Evolutionary conservation across 2,797 vertebrate species (phyloP), one percentile per base, ranked within the genome.

Genomic region (Pteropus rufus): DNA sequence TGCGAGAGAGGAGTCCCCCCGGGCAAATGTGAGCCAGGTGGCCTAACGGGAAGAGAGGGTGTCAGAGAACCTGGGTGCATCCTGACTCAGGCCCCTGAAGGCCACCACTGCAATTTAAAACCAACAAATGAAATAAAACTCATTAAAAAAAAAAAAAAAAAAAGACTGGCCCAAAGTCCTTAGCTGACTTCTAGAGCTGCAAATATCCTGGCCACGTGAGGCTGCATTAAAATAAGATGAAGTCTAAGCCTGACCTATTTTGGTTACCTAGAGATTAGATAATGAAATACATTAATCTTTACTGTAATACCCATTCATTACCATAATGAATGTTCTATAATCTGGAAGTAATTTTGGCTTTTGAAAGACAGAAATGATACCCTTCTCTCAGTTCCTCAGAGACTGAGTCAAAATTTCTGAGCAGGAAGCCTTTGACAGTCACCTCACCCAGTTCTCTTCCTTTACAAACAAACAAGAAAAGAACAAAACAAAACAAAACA

Each of bases 271-370:
- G 67, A 83, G 89, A 91, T 83, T 58, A 96, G 84, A 75, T 80
- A 96, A 95, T 92, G 82, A 95, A 96, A 82, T 79, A 69, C 60
- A 93, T 93, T 96, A 89, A 83, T 97, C 93, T 92, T 93, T 69
- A 56, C 46, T 36, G 41, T 34, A 88, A 90, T 52, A 75, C 26
- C 34, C 87, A 76, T 80, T 97, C 70, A 83, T 92, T 90, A 87
- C 62, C 91, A 90, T 89, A 70, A 93, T 23, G 58, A 34, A 34
- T 77, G 88, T 83, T 94, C 93, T 94, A 73, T 72, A 95, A 96
- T 54, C 89, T 72, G 34, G 31, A 67, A 82, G 62, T 91, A 95
- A 89, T 97, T 95, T 72, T 95, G 93, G 92, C 34, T n/a, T 96
- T 84, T 89, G 82, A 85, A 73, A 96, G 93, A 94, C 73, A 93